phyloP scores from a whole-genome alignment of 2,888 invertebrate genomes.

The Ochropacha duplaris region DNA sequence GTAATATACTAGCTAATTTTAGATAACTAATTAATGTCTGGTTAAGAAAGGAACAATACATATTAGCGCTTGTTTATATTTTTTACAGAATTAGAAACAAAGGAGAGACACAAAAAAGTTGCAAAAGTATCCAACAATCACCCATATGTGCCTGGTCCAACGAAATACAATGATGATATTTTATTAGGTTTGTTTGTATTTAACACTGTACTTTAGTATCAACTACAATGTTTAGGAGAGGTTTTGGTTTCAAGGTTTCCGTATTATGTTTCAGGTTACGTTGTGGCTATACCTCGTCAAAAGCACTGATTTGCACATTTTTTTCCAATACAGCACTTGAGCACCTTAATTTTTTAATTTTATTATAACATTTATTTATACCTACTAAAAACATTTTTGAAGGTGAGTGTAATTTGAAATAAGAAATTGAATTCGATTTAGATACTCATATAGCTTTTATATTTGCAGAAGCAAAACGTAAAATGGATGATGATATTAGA shows the following conservation, averaged over 20 bases:
- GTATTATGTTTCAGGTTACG: constrained; percentile 64
- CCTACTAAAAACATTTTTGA: neutral
- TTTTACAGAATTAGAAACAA: constrained; percentile 25
- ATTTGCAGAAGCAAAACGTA: constrained; percentile 1
- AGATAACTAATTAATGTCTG: too few relatives aligned
- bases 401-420: neutral
- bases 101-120: constrained; percentile 13
- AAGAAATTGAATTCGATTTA: neutral
- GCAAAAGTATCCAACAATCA: constrained; percentile 9
- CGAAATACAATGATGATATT: constrained; percentile 16
- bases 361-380: constrained; percentile 6
- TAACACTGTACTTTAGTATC: neutral
- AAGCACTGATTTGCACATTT: constrained; percentile 40
- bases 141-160: constrained; percentile 25
- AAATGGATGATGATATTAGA: constrained; percentile 28
- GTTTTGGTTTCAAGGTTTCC: neutral
- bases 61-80: neutral
- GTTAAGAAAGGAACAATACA: too few relatives aligned
- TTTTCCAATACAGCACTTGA: constrained; percentile 52
- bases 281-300: constrained; percentile 54
- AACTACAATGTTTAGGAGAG: neutral
- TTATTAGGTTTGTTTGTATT: constrained; percentile 30
- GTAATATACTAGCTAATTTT: constrained; percentile 21
- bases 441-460: neutral
- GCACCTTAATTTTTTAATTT: constrained; percentile 29